Evolutionary conservation across 2,797 vertebrate genomes (phyloP).

Genomic region (Lithobates sylvaticus): DNA sequence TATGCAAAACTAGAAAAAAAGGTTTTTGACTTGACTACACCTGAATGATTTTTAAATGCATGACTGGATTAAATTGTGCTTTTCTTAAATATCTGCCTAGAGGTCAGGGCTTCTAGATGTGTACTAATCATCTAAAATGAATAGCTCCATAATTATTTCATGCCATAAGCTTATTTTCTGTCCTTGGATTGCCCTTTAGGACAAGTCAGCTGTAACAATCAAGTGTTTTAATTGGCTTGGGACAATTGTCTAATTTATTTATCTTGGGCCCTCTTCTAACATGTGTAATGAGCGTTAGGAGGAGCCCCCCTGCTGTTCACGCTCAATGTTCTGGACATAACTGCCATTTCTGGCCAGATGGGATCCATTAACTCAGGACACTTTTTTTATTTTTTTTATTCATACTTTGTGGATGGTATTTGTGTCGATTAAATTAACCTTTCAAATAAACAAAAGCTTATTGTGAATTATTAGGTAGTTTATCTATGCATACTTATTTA

Average conservation of each 20-base stretch:
- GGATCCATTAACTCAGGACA: neutral
- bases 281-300: neutral
- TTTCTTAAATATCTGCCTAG: too few relatives aligned
- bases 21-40: too few relatives aligned
- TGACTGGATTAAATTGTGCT: too few relatives aligned
- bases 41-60: too few relatives aligned
- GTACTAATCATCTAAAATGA: neutral
- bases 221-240: constrained; percentile 26
- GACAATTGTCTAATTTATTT: constrained; percentile 35
- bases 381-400: neutral
- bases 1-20: too few relatives aligned
- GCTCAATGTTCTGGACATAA: constrained; percentile 5
- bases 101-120: too few relatives aligned
- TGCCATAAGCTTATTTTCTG: neutral
- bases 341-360: neutral
- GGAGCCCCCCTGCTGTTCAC: neutral
- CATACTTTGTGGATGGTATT: neutral
- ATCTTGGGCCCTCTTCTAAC: neutral
- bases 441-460: too few relatives aligned
- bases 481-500: too few relatives aligned
- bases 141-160: neutral
- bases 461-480: too few relatives aligned
- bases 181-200: constrained; percentile 13
- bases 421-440: neutral
- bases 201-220: neutral